Conservation (phyloP, 2,888 invertebrate species). For the Pandemis cinnamomeana region DNA sequence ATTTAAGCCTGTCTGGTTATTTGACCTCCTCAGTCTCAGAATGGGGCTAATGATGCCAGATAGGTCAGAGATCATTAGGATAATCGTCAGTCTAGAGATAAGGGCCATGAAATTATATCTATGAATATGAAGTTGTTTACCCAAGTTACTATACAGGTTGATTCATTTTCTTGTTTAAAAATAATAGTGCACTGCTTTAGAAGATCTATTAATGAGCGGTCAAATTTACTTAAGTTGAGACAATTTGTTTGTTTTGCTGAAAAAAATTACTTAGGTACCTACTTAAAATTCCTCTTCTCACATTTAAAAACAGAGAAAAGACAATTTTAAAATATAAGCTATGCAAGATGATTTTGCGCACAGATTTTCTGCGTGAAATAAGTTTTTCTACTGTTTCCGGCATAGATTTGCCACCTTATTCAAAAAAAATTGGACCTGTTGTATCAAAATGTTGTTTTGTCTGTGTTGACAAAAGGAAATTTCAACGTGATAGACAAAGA, state of each 20-base stretch:
- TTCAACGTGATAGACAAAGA: no score
- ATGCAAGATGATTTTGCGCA: background rate
- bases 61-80: conserved; percentile 35
- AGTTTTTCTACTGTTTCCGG: background rate
- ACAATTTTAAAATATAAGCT: background rate
- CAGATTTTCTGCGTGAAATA: background rate
- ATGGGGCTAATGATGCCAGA: conserved; percentile 27
- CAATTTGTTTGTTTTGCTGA: no score
- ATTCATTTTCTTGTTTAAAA: background rate
- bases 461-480: no score
- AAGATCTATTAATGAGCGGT: no score
- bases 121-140: background rate
- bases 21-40: conserved; percentile 7
- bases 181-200: no score
- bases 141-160: background rate
- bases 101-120: conserved; percentile 27
- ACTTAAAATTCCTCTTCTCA: no score
- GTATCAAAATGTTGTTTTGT: no score
- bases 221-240: background rate
- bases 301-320: background rate
- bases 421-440: no score
- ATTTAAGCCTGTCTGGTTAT: conserved; percentile 14
- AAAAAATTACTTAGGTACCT: no score
- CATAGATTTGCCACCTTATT: no score
- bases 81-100: conserved; percentile 29